phyloP scores from a whole-genome alignment of 2,888 invertebrate genomes.

The Rhingia rostrata region DNA sequence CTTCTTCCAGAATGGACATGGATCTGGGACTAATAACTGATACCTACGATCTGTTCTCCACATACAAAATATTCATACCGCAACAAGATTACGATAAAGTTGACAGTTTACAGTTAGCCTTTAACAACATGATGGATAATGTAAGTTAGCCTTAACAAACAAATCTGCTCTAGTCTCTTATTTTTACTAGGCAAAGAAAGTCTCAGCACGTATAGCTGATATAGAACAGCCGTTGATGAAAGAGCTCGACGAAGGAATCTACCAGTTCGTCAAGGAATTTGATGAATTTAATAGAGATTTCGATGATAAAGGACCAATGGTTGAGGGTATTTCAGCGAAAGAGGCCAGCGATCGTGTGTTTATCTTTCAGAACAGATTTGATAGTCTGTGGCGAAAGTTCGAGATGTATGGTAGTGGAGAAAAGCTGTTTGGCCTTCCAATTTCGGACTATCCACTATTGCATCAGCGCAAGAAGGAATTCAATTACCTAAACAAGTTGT shows the following conservation, averaged over 20 bases:
- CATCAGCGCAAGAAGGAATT: conserved; percentile 92
- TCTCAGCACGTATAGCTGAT: conserved; percentile 84
- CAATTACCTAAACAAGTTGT: conserved; percentile 92
- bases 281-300: conserved; percentile 88
- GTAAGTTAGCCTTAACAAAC: conserved; percentile 83
- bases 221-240: conserved; percentile 88
- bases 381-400: conserved; percentile 91
- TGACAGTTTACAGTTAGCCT: conserved; percentile 90
- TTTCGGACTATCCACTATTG: conserved; percentile 92
- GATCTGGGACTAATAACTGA: conserved; percentile 90
- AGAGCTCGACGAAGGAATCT: conserved; percentile 89
- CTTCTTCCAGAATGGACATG: conserved; percentile 87
- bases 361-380: conserved; percentile 90
- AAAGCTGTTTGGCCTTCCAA: conserved; percentile 91
- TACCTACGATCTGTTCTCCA: conserved; percentile 88
- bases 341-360: conserved; percentile 93
- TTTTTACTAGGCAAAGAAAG: conserved; percentile 78
- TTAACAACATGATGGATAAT: conserved; percentile 89
- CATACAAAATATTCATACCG: conserved; percentile 87
- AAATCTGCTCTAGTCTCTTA: not conserved
- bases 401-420: conserved; percentile 94
- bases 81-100: conserved; percentile 92
- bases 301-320: conserved; percentile 92
- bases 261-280: conserved; percentile 87
- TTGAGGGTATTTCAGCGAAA: conserved; percentile 90